Evolutionary conservation across 2,797 vertebrate genomes (phyloP), one percentile per base, ranked within the genome.

Genomic region (Oreortyx pictus): DNA sequence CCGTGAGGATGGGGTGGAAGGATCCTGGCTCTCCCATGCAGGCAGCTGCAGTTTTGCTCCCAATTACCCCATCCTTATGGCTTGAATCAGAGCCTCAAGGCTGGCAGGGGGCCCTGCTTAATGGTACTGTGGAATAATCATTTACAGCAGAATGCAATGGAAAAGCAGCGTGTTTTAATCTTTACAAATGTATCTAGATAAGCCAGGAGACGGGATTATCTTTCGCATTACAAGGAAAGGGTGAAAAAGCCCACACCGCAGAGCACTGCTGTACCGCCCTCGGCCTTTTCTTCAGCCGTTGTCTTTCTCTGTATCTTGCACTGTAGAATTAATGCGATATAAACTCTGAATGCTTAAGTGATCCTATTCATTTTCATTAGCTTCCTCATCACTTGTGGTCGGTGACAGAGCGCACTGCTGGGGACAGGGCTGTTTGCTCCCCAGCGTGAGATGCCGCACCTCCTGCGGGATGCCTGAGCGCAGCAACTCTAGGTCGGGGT

Each of bases 341-440:
- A 93, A 94, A 91, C 89, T 81, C 93, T 71, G 95, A 96, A 96
- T 96, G 71, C 90, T 80, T 88, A 94, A 94, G 86, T 74, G 82
- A 91, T 92, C 92, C 92, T 88, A 94, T 96, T 95, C 57, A 47
- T 96, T 96, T 91, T 97, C 96, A 96, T 96, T 96, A 94, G 90
- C 94, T 93, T 57, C 88, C 90, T 94, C 95, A 96, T 94, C 91
- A 91, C 92, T 96, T 93, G 83, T 88, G 82, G 94, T 94, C 82
- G 94, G 84, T 88, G 94, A 95, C 93, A 6, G 86, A 95, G 88
- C 43, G 7, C 8, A 67, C 37, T 1, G 4, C 27, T 0, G 1
- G 33, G 81, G 60, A n/a, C 54, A 12, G 31, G 46, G 22, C 71
- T 80, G 85, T 95, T 95, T 94, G 74, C 67, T 80, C 93, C 76